Base-by-base conservation (phyloP, 1,140 invertebrate genomes). In the Aphaenogaster ashmeadi region DNA sequence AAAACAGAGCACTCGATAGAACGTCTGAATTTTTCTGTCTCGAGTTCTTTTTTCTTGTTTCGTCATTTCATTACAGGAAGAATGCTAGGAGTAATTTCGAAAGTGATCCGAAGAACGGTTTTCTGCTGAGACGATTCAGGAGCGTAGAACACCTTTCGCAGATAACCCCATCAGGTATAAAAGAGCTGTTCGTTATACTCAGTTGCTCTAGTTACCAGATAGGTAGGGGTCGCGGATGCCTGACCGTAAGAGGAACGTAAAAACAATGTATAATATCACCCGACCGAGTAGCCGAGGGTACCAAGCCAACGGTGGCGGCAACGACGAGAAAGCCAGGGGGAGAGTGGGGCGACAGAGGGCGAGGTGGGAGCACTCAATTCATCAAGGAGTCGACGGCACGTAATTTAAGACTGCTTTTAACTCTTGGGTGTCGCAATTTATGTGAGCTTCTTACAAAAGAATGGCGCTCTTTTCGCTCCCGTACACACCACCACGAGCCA, bases 351-450 rank as follows among this genome's bases (percentile, higher is more conserved):
- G 81, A 33, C 50, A 64, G 44, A 67, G 77, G 47, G 89, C 81
- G 78, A 88, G 92, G 91, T 91, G 89, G 92, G 90, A 94, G 94
- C 94, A 95, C 95, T 95, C 95, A 95, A 95, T 95, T 95, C 95
- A 95, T 95, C 95, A 95, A 94, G 89, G 88, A 95, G 94, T 95
- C 95, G 95, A 95, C 94, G 94, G 93, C 89, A 92, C 93, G 95
- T 95, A 95, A 95, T 95, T 95, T 95, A 95, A 95, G 95, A 95
- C 94, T 95, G 95, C 95, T 95, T 95, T 95, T 95, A 95, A 95
- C 94, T 95, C 95, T 93, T 95, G 94, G 95, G 94, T 95, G 95
- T 95, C 93, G 94, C 95, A 95, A 95, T 95, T 95, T 95, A 95
- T 95, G 95, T 95, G 94, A 94, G 95, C 93, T 94, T 94, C 95